A percentile compares a stretch with the other conserved stretches of the same genome.
Conservation (phyloP, 2,797 vertebrate species). For the Benthosema pterotum region DNA sequence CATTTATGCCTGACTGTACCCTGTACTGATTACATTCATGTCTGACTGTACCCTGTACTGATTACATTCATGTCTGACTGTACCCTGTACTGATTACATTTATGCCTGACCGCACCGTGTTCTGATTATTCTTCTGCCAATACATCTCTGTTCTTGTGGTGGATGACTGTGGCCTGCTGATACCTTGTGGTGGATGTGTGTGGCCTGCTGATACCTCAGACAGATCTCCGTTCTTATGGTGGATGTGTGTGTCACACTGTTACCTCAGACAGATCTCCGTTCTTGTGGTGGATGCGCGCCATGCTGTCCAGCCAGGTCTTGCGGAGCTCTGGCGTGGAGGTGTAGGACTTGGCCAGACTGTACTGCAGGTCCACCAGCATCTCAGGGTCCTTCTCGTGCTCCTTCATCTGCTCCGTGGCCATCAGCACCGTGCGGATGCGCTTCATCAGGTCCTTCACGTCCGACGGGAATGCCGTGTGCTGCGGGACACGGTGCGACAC, state of each 20-base stretch:
- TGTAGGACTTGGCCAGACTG: constrained; percentile 97
- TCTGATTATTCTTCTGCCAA: too few species aligned
- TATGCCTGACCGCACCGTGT: too few species aligned
- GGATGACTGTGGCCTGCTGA: constrained; percentile 90
- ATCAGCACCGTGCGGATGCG: constrained; percentile 96
- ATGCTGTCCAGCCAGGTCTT: constrained; percentile 99
- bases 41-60: too few species aligned
- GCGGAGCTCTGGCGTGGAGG: constrained; percentile 96
- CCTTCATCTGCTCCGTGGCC: constrained; percentile 99
- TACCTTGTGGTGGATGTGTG: constrained; percentile 96
- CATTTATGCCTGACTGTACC: too few species aligned
- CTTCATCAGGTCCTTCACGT: constrained; percentile 97
- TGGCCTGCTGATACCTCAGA: constrained; percentile 97
- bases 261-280: constrained; percentile 92
- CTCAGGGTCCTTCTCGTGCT: constrained; percentile 96
- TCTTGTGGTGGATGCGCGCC: constrained; percentile 97
- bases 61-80: too few species aligned
- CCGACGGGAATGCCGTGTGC: constrained; percentile 94
- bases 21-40: too few species aligned
- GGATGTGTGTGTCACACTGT: constrained; percentile 98
- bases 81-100: too few species aligned
- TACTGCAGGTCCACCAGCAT: constrained; percentile 99
- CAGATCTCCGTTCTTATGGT: constrained; percentile 94
- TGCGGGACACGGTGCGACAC: too few species aligned
- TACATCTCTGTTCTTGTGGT: too few species aligned